Base-by-base conservation (phyloP, 64 coral and sea anemone species). In the Orbicella faveolata region DNA sequence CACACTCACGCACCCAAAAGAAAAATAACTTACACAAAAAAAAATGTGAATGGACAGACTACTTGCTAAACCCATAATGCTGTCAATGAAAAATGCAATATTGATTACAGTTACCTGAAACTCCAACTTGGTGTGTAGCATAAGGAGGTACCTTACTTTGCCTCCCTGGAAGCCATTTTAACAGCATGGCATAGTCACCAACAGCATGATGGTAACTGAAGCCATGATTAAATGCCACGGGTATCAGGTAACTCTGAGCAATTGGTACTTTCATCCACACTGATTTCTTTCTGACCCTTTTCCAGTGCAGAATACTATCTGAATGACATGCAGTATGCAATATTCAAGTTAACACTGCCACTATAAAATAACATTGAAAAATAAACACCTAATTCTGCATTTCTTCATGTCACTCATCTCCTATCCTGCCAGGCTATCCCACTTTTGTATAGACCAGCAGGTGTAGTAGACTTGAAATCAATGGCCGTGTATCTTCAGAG, bases 51-150 rank as follows among this genome's bases (percentile, higher is more conserved):
- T 41, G 39, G 39, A 48, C 44, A 48, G 7, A 48, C 5, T 4
- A 6, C 44, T 48, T 59, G 15, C 15, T 59, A 2, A 59, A 14
- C 9, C 55, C 55, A 59, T 16, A 16, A 59, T 59, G 55, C 55
- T 59, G 30, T 12, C 15, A 59, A 14, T 12, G 55, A 59, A 16
- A 59, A 59, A 59, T 59, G 10, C 11, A 16, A 15, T 59, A 59
- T 14, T 16, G 9, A 59, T 59, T 59, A 12, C 55, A 59, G 15
- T 35, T 75, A 96, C 95, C 95, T 87, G 95, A 87, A 51, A 96
- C 95, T 77, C 95, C 95, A 79, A 96, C 73, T 67, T 96, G 95
- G 75, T 96, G 95, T 53, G 91, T 93, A 15, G 95, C 95, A 90
- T 93, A 96, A 1, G 68, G 82, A 68, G 95, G 95, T 13, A 96